Conservation (phyloP, 2,113 vertebrate species). For the Nerophis lumbriciformis region DNA sequence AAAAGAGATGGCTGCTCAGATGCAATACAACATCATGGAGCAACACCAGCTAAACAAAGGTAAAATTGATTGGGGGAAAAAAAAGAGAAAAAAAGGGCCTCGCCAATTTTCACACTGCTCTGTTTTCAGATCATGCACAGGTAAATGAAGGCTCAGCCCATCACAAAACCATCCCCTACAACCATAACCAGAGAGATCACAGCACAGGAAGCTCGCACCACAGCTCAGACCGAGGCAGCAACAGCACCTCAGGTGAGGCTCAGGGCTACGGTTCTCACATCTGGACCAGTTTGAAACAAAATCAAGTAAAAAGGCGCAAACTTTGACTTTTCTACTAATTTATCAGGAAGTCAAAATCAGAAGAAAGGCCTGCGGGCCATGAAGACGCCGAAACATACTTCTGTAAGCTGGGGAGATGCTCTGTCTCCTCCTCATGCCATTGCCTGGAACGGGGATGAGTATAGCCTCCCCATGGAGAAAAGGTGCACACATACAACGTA, state of each 20-base stretch:
- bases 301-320: slow-evolving; percentile 9
- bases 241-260: slow-evolving; percentile 81
- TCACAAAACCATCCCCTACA: slow-evolving; percentile 80
- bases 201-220: slow-evolving; percentile 86
- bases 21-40: slow-evolving; percentile 90
- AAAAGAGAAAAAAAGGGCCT: too few species aligned
- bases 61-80: slow-evolving; percentile 29
- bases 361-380: slow-evolving; percentile 82
- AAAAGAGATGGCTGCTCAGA: slow-evolving; percentile 78
- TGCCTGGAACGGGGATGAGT: slow-evolving; percentile 81
- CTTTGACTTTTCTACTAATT: slow-evolving; percentile 14
- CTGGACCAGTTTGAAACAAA: slow-evolving; percentile 14
- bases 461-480: slow-evolving; percentile 78
- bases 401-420: slow-evolving; percentile 85
- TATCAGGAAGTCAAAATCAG: slow-evolving; percentile 86
- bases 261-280: background rate
- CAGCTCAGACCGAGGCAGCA: slow-evolving; percentile 87
- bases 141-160: slow-evolving; percentile 75
- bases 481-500: slow-evolving; percentile 57
- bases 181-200: slow-evolving; percentile 78
- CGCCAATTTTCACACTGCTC: background rate
- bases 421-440: slow-evolving; percentile 79
- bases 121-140: slow-evolving; percentile 64
- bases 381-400: slow-evolving; percentile 82
- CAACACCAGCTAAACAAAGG: slow-evolving; percentile 89